Evolutionary conservation across 2,888 invertebrate species (phyloP).

Genomic region (Dryococelus australis): DNA sequence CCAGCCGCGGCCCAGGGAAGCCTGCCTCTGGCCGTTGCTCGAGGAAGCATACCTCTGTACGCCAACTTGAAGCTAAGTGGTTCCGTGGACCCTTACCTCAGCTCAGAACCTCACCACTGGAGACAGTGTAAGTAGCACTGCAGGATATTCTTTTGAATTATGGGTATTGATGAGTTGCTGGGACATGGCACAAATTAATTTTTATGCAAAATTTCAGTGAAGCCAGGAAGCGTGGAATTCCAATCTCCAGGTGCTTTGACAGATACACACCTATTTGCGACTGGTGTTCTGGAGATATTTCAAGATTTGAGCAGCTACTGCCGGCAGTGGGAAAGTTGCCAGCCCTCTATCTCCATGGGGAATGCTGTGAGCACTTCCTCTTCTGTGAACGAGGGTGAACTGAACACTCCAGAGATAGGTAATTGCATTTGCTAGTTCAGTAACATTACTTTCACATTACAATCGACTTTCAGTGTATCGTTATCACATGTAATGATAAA

Average conservation of each 20-base stretch:
- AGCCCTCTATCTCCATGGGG: conserved; percentile 61
- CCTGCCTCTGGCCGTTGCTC: neutral
- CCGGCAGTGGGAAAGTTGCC: conserved; percentile 40
- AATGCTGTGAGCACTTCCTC: conserved; percentile 30
- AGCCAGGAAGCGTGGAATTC: neutral
- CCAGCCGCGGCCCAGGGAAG: conserved; percentile 1
- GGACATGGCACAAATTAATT: neutral
- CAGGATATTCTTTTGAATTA: neutral
- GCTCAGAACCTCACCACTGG: neutral
- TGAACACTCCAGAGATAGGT: conserved; percentile 43
- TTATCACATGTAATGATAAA: no score
- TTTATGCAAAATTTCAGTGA: neutral
- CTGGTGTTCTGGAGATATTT: conserved; percentile 62
- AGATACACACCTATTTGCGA: neutral
- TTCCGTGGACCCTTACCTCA: neutral
- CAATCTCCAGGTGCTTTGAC: neutral
- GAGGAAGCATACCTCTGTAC: neutral
- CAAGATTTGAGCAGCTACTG: conserved; percentile 73
- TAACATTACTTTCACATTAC: neutral
- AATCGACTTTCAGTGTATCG: no score
- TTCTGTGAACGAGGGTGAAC: conserved; percentile 42
- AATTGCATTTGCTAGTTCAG: neutral
- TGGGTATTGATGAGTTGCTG: neutral
- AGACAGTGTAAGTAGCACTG: neutral
- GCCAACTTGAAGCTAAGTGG: neutral